These are phyloP conservation scores for Lanius ludovicianus DNA, from an alignment of 2,113 vertebrate genomes.

Conservation along the genomic window DNA sequence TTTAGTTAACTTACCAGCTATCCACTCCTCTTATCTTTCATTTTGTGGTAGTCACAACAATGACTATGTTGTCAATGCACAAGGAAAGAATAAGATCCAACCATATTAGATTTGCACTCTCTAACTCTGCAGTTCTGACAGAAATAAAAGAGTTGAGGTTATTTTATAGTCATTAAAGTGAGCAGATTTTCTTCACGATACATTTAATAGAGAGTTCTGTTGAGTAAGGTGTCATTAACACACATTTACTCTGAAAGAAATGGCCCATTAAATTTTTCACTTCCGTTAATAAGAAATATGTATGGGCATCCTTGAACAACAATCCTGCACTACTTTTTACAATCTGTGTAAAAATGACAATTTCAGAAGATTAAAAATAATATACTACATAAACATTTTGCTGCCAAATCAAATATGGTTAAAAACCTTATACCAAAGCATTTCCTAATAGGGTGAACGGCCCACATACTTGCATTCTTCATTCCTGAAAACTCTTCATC, in stretches of 20 bases:
- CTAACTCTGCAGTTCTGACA: neutral
- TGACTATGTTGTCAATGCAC: neutral
- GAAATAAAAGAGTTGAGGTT: neutral
- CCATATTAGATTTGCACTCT: neutral
- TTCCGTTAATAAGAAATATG: neutral
- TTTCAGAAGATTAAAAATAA: neutral
- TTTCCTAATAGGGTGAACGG: neutral
- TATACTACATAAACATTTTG: neutral
- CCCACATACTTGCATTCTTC: neutral
- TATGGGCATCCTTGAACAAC: neutral
- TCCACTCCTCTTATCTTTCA: neutral
- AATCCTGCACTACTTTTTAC: neutral
- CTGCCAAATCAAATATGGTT: neutral
- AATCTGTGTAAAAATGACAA: neutral
- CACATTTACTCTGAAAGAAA: neutral
- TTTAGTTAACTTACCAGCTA: neutral
- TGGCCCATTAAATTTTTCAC: neutral
- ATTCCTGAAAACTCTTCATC: neutral
- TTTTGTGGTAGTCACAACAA: neutral
- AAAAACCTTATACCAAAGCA: neutral
- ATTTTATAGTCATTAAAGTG: neutral
- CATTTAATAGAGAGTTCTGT: neutral
- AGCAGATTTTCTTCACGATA: neutral
- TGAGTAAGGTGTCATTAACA: neutral
- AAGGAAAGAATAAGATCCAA: neutral